A percentile compares a stretch with the other conserved stretches of the same genome.
These are phyloP conservation scores for Chromis chromis DNA, from an alignment of 2,797 vertebrate genomes.

Conservation along the genomic window DNA sequence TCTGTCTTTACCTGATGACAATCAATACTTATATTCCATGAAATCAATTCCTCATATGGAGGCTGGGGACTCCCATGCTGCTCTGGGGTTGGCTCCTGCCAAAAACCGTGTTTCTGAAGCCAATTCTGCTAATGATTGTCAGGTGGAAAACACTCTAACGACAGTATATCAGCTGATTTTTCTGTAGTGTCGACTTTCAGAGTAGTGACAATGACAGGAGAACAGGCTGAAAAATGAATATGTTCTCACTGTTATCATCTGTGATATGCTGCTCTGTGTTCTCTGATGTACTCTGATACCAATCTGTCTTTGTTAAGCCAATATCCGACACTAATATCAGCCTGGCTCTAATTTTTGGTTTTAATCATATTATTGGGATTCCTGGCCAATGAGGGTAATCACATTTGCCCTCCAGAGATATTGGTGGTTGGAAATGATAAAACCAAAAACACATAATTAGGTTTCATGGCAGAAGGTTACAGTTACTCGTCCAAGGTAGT, in stretches of 20 bases:
- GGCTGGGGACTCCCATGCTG: conserved; percentile 26
- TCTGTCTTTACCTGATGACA: conserved; percentile 56
- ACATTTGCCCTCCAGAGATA: conserved; percentile 39
- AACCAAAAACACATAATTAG: conserved; percentile 15
- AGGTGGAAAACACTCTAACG: background rate
- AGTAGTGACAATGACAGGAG: background rate
- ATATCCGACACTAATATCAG: conserved; percentile 9
- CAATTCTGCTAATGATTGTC: conserved; percentile 3
- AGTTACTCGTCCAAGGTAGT: conserved; percentile 12
- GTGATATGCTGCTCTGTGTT: background rate
- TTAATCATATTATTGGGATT: conserved; percentile 64
- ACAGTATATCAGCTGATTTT: background rate
- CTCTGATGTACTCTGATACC: conserved; percentile 12
- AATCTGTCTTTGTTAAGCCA: conserved; percentile 52
- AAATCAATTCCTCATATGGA: conserved; percentile 64
- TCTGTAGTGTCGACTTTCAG: background rate
- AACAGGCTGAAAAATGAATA: background rate
- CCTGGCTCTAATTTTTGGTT: conserved; percentile 13
- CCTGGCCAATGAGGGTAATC: conserved; percentile 53
- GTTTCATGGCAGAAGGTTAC: conserved; percentile 20
- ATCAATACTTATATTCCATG: conserved; percentile 73
- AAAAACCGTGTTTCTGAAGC: conserved; percentile 15
- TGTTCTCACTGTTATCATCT: conserved; percentile 10
- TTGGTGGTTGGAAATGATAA: conserved; percentile 18
- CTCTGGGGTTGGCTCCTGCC: conserved; percentile 28